Evolutionary conservation across 53 echinoderm and acorn worm genomes (phyloP).

Genomic region (Antedon mediterranea): DNA sequence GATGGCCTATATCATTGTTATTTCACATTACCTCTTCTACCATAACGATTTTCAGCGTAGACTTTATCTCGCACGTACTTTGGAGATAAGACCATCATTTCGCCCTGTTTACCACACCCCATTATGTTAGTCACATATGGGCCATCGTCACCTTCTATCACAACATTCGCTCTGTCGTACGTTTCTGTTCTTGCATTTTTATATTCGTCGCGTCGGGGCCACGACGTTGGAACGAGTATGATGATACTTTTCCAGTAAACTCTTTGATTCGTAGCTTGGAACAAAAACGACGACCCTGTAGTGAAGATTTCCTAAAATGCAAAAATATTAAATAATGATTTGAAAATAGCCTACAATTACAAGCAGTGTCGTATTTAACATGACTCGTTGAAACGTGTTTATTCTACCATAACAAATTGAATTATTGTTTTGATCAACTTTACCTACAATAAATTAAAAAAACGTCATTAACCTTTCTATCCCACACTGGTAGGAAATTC

Average conservation of each 20-base stretch:
- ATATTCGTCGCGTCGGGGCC: slow-evolving; percentile 43
- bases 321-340: no score
- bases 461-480: no score
- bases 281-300: slow-evolving; percentile 39
- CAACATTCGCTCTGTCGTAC: slow-evolving; percentile 54
- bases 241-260: slow-evolving; percentile 47
- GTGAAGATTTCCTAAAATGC: slow-evolving; percentile 14
- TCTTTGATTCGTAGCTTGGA: slow-evolving; percentile 37
- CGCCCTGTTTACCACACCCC: slow-evolving; percentile 45
- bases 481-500: no score
- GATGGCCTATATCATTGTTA: no score
- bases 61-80: neutral
- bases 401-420: no score
- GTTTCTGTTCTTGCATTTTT: slow-evolving; percentile 36
- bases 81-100: slow-evolving; percentile 18
- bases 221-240: slow-evolving; percentile 56
- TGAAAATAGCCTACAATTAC: no score
- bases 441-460: no score
- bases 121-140: slow-evolving; percentile 45
- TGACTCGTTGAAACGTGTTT: no score
- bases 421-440: no score
- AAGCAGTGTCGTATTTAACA: no score
- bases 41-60: neutral
- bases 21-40: neutral
- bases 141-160: slow-evolving; percentile 33